These are phyloP conservation scores for Lasioglossum calceatum DNA, from an alignment of 2,888 invertebrate genomes.

Conservation along the genomic window DNA sequence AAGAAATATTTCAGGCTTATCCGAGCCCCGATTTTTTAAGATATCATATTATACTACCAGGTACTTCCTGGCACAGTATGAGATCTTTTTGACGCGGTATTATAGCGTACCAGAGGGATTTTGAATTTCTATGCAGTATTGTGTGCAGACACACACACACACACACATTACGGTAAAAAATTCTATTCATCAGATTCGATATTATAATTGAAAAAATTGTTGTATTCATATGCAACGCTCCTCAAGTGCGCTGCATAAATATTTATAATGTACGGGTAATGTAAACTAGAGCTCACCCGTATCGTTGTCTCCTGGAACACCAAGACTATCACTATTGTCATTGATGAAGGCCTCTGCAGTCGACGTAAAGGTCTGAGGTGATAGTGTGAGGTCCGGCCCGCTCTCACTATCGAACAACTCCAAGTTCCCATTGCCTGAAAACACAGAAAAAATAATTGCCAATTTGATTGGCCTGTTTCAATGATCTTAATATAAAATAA, in stretches of 20 bases:
- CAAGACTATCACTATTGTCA: constrained; percentile 88
- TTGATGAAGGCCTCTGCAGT: constrained; percentile 88
- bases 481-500: background rate
- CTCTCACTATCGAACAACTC: constrained; percentile 87
- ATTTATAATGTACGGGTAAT: background rate
- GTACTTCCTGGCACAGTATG: background rate
- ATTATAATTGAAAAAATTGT: background rate
- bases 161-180: background rate
- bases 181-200: background rate
- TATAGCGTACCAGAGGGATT: background rate
- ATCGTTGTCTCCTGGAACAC: constrained; percentile 87
- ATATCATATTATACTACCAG: background rate
- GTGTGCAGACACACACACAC: background rate
- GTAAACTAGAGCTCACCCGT: constrained; percentile 84
- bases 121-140: background rate
- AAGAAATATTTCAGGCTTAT: background rate
- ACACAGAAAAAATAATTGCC: background rate
- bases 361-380: constrained; percentile 88
- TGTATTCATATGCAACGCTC: background rate
- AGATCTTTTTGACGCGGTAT: background rate
- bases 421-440: constrained; percentile 84
- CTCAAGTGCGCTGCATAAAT: background rate
- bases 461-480: background rate
- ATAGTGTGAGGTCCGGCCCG: constrained; percentile 87
- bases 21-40: background rate